phyloP scores from a whole-genome alignment of 2,797 vertebrate genomes.

The Phataginus tricuspis region DNA sequence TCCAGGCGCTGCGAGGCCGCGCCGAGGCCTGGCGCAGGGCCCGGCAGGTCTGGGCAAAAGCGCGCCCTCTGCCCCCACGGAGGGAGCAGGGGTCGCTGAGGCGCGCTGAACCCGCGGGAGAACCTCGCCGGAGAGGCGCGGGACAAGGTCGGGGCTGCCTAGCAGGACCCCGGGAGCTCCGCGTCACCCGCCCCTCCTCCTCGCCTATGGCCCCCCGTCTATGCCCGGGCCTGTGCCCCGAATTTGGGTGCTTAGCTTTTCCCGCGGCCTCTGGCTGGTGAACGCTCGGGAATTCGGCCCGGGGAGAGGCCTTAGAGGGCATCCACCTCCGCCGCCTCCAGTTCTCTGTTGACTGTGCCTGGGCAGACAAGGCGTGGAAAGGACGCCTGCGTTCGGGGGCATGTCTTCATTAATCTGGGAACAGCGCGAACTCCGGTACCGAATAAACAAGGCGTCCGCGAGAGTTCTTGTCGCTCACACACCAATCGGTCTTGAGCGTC shows the following conservation, averaged over 20 bases:
- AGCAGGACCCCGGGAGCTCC: too few relatives aligned
- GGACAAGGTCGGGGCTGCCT: neutral
- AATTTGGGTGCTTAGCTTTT: neutral
- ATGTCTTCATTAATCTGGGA: neutral
- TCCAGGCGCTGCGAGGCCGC: accelerated
- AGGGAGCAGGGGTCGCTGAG: accelerated
- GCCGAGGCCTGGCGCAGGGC: neutral
- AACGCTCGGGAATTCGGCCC: neutral
- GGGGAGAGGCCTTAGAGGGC: neutral
- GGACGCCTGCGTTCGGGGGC: neutral
- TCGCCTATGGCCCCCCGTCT: too few relatives aligned
- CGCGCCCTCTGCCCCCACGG: accelerated
- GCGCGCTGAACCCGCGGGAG: neutral
- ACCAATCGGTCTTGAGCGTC: accelerated
- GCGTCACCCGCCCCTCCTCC: neutral
- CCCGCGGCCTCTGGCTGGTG: accelerated
- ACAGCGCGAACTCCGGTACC: accelerated
- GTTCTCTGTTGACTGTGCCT: too few relatives aligned
- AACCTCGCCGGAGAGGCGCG: neutral
- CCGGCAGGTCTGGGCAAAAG: neutral
- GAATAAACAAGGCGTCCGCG: accelerated
- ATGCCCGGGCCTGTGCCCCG: neutral
- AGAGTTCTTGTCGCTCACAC: neutral
- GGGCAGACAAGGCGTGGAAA: accelerated
- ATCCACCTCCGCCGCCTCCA: neutral